These are phyloP conservation scores for Callinectes sapidus DNA, from an alignment of 2,888 invertebrate genomes.

Conservation along the genomic window DNA sequence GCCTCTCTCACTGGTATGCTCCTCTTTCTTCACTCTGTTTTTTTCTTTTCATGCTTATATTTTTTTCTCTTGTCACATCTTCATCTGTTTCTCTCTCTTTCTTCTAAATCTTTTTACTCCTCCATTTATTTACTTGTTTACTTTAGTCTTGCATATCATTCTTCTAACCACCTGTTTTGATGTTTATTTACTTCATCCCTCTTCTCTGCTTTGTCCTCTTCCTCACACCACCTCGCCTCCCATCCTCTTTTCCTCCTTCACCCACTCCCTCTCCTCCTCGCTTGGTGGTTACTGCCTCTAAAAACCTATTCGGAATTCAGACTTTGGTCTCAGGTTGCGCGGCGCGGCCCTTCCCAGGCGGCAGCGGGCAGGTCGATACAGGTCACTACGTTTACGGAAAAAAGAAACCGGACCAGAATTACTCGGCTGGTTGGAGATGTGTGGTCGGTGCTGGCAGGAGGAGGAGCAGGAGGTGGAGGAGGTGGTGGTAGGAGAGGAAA, in stretches of 20 bases:
- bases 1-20: no score
- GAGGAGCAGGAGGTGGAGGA: neutral
- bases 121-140: no score
- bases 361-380: slow-evolving; percentile 11
- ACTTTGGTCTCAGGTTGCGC: slow-evolving; percentile 1
- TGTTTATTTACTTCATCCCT: no score
- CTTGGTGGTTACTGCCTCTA: slow-evolving; percentile 34
- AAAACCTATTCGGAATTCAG: slow-evolving; percentile 37
- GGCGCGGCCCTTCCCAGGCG: slow-evolving; percentile 8
- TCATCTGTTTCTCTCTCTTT: no score
- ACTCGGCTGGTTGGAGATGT: slow-evolving; percentile 40
- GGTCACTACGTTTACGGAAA: slow-evolving; percentile 36
- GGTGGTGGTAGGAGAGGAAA: neutral
- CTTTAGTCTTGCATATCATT: no score
- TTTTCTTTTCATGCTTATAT: no score
- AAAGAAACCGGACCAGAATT: slow-evolving; percentile 27
- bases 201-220: neutral
- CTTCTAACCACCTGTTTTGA: no score
- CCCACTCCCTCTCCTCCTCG: neutral
- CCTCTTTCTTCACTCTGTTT: no score
- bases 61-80: no score
- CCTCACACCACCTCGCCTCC: neutral
- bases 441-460: slow-evolving; percentile 4
- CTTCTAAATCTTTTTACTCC: no score
- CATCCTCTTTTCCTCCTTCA: neutral